Conservation (phyloP, 2,888 invertebrate genomes). For the Steromphala cineraria region DNA sequence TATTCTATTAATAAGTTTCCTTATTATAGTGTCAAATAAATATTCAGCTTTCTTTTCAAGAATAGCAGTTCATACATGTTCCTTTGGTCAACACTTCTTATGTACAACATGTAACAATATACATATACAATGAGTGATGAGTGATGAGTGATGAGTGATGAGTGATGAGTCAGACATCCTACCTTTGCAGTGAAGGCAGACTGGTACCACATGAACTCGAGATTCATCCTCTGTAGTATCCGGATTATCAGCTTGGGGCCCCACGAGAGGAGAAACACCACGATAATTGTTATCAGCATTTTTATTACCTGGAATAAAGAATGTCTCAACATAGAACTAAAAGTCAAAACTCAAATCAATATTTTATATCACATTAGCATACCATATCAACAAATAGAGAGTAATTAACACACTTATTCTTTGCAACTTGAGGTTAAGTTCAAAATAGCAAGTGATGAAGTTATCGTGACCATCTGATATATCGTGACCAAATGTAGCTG, state of each 20-base stretch:
- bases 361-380: background rate
- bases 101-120: no score
- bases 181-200: conserved; percentile 43
- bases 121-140: no score
- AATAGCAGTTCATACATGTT: no score
- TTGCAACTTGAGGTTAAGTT: background rate
- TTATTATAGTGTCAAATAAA: no score
- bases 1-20: no score
- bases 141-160: no score
- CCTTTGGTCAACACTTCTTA: no score
- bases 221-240: conserved; percentile 72
- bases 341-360: background rate
- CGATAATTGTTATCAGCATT: conserved; percentile 77
- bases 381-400: no score
- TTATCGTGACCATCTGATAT: no score
- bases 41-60: no score
- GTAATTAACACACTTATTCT: background rate
- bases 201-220: conserved; percentile 42
- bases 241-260: conserved; percentile 77
- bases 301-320: conserved; percentile 76
- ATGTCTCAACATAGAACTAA: background rate
- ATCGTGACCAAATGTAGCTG: no score
- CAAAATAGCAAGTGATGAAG: background rate
- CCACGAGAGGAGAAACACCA: conserved; percentile 77
- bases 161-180: background rate